phyloP scores from a whole-genome alignment of 2,113 vertebrate species.

The Oceanodroma tethys region DNA sequence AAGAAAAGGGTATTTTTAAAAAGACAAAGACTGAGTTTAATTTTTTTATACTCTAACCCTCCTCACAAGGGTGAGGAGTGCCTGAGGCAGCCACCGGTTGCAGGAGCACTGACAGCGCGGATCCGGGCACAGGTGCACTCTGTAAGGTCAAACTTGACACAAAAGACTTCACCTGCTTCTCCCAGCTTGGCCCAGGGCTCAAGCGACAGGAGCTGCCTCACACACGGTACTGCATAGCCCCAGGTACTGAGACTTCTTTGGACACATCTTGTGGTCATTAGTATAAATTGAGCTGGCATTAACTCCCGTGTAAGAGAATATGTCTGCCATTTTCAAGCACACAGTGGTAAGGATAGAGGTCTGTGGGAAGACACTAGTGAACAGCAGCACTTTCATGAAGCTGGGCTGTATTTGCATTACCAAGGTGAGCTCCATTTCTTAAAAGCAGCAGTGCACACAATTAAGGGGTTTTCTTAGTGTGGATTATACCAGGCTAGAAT shows the following conservation, averaged over 20 bases:
- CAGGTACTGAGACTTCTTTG: not conserved
- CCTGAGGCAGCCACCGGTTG: not conserved
- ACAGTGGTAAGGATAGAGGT: not conserved
- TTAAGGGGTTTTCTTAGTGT: not conserved
- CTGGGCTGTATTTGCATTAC: not conserved
- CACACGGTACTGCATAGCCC: rapidly evolving
- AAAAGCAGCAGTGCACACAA: not conserved
- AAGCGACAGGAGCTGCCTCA: not conserved
- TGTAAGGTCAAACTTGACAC: not conserved
- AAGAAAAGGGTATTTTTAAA: not conserved
- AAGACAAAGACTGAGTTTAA: not conserved
- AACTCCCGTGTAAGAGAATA: not conserved
- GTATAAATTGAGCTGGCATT: not conserved
- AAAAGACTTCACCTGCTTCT: not conserved
- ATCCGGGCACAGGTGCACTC: not conserved
- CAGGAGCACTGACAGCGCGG: not conserved
- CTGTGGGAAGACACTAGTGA: not conserved
- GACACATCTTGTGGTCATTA: rapidly evolving
- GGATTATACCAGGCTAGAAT: not conserved
- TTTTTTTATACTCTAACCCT: not conserved
- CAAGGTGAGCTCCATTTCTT: not conserved
- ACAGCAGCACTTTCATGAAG: not conserved
- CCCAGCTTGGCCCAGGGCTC: not conserved
- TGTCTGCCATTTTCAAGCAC: rapidly evolving
- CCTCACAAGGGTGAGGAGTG: not conserved